Percentiles rank a stretch among this genome's conserved stretches.
These are phyloP conservation scores for Catocala fraxini DNA, from an alignment of 2,888 invertebrate genomes.

Conservation along the genomic window DNA sequence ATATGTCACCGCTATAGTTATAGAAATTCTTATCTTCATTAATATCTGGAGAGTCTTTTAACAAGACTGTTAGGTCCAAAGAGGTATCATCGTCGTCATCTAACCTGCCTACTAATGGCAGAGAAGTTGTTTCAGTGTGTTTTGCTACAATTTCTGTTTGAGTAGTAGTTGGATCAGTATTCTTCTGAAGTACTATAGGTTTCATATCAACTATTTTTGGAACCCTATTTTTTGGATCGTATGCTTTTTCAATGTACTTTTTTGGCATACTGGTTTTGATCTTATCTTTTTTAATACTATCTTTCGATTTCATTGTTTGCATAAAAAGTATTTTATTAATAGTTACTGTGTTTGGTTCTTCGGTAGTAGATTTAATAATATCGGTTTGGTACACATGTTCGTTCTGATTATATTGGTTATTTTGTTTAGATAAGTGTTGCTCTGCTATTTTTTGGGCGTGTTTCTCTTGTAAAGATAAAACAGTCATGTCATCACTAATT, in stretches of 20 bases:
- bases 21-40: conserved; percentile 45
- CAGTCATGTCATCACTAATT: conserved; percentile 83
- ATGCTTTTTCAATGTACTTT: conserved; percentile 73
- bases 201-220: conserved; percentile 55
- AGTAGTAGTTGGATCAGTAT: conserved; percentile 39
- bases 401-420: conserved; percentile 45
- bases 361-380: conserved; percentile 48
- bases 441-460: conserved; percentile 79
- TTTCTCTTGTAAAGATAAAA: conserved; percentile 82
- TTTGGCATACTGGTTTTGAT: conserved; percentile 68
- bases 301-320: conserved; percentile 47
- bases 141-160: conserved; percentile 36
- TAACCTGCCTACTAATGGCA: conserved; percentile 33
- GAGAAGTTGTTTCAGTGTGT: conserved; percentile 39
- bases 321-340: conserved; percentile 47
- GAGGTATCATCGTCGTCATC: conserved; percentile 62
- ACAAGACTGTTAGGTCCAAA: conserved; percentile 75
- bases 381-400: conserved; percentile 34
- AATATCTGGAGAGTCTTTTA: conserved; percentile 64
- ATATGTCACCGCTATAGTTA: conserved; percentile 56
- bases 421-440: conserved; percentile 61
- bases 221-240: conserved; percentile 64
- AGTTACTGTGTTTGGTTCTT: conserved; percentile 36
- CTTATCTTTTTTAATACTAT: conserved; percentile 61
- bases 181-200: conserved; percentile 47